Percentiles rank a stretch among this genome's conserved stretches.
These are phyloP conservation scores for Pocillopora verrucosa DNA, from an alignment of 64 coral and sea anemone species.

Conservation along the genomic window DNA sequence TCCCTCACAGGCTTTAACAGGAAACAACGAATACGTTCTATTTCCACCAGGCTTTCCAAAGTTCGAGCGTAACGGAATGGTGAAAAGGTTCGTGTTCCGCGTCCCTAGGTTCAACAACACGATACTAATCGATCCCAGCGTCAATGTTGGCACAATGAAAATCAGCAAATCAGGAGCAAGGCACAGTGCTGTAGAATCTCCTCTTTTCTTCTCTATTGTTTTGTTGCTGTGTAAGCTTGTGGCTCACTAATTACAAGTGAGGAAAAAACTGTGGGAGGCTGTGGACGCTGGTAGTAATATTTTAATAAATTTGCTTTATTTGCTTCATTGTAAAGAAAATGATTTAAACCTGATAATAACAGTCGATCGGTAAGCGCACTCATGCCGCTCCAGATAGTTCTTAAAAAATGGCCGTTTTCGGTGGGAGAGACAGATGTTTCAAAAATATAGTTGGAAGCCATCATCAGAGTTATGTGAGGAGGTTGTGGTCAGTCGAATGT, in stretches of 20 bases:
- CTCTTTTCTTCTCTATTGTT: constrained; percentile 2
- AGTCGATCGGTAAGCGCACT: no score
- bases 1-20: constrained; percentile 8
- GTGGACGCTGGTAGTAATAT: neutral
- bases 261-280: neutral
- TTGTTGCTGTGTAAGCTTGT: constrained; percentile 1
- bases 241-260: neutral
- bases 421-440: no score
- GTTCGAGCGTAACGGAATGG: neutral
- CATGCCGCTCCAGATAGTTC: no score
- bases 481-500: no score
- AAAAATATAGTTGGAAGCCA: no score
- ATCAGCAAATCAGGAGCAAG: neutral
- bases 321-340: no score
- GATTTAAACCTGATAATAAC: no score
- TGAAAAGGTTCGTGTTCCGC: constrained; percentile 10
- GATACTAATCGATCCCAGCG: constrained; percentile 18
- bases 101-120: constrained; percentile 15
- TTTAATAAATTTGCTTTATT: no score
- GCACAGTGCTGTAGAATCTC: neutral
- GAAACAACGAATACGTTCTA: neutral
- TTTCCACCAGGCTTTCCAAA: constrained; percentile 12
- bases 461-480: no score
- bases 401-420: no score
- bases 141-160: constrained; percentile 1